phyloP scores from a whole-genome alignment of 2,888 invertebrate genomes.

The Drosophila pseudotalamancana region DNA sequence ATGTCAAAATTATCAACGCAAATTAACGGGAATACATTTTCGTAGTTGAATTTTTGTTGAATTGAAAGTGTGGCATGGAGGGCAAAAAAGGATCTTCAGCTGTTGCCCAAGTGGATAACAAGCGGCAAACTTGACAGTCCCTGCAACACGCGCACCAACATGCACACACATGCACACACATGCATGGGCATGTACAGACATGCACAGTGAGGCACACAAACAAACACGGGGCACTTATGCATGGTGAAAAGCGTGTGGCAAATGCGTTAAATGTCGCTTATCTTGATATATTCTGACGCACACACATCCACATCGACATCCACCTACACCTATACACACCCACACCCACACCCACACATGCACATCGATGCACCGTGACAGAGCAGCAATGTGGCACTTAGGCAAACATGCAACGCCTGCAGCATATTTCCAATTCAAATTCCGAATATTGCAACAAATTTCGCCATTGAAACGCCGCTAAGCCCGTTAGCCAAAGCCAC shows the following conservation, averaged over 20 bases:
- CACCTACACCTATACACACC: constrained; percentile 4
- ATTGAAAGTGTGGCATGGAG: neutral
- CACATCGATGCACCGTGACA: constrained; percentile 18
- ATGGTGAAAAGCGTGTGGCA: constrained; percentile 55
- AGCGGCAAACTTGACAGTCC: constrained; percentile 43
- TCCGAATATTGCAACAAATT: constrained; percentile 72
- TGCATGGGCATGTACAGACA: too few species aligned
- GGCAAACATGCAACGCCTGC: constrained; percentile 67
- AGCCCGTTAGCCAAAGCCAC: constrained; percentile 4
- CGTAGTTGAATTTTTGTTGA: too few species aligned
- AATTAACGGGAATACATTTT: too few species aligned
- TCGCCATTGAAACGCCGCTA: constrained; percentile 22
- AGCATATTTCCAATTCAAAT: constrained; percentile 70
- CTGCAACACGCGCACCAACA: constrained; percentile 6
- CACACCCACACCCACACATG: constrained; percentile 1
- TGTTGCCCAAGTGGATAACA: constrained; percentile 24
- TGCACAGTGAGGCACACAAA: neutral
- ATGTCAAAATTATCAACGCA: too few species aligned
- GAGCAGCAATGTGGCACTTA: constrained; percentile 48
- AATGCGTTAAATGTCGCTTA: constrained; percentile 70
- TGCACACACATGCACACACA: constrained; percentile 3
- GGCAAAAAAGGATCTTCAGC: constrained; percentile 8
- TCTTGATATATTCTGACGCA: constrained; percentile 55
- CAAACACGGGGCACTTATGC: constrained; percentile 32
- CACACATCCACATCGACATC: too few species aligned